Percentiles rank a stretch among this genome's conserved stretches.
These are phyloP conservation scores for Lithobius niger DNA, from an alignment of 1,140 invertebrate species.

Conservation along the genomic window DNA sequence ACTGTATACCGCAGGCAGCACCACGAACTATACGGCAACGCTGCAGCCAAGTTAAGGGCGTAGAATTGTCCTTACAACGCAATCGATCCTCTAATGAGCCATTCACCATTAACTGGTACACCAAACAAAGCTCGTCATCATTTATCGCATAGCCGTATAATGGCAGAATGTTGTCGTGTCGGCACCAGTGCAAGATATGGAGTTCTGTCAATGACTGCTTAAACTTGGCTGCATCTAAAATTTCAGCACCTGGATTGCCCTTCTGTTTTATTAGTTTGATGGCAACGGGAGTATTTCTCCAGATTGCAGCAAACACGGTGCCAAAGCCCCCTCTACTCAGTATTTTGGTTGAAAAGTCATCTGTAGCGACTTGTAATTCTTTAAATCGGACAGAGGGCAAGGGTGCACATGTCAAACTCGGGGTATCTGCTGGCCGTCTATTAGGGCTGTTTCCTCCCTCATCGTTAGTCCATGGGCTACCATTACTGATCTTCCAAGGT, in stretches of 20 bases:
- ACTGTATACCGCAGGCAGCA: slow-evolving; percentile 75
- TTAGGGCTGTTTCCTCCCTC: too few species aligned
- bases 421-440: too few species aligned
- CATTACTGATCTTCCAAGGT: too few species aligned
- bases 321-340: too few species aligned
- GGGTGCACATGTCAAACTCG: too few species aligned
- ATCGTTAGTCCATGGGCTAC: too few species aligned
- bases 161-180: slow-evolving; percentile 87
- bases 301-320: too few species aligned
- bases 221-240: slow-evolving; percentile 25
- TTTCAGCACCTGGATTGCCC: slow-evolving; percentile 12
- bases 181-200: slow-evolving; percentile 34
- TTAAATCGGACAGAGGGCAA: too few species aligned
- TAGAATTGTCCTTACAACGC: slow-evolving; percentile 11
- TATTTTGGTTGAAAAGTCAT: too few species aligned
- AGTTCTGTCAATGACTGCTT: slow-evolving; percentile 64
- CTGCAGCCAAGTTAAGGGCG: slow-evolving; percentile 58
- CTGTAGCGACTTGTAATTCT: too few species aligned
- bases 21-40: slow-evolving; percentile 67
- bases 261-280: too few species aligned
- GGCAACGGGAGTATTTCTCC: too few species aligned
- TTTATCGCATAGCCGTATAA: slow-evolving; percentile 66
- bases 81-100: slow-evolving; percentile 80
- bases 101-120: slow-evolving; percentile 87
- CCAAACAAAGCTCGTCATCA: slow-evolving; percentile 59